phyloP scores from a whole-genome alignment of 2,888 invertebrate genomes.

The Tipula lateralis region DNA sequence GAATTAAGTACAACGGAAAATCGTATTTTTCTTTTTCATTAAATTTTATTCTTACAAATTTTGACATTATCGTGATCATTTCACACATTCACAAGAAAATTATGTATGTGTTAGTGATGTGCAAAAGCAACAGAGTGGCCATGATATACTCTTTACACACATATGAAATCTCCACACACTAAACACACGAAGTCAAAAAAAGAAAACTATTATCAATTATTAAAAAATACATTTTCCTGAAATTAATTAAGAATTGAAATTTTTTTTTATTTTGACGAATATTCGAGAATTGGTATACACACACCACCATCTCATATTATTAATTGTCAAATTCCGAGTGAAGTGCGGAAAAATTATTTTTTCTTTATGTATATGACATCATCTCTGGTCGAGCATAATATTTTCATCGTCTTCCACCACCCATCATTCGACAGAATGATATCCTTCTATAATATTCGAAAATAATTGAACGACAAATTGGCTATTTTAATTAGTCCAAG shows the following conservation, averaged over 20 bases:
- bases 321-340: not conserved
- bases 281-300: not conserved
- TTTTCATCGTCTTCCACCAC: not conserved
- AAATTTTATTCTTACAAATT: not conserved
- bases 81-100: not conserved
- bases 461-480: not conserved
- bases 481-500: conserved; percentile 20
- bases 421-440: not conserved
- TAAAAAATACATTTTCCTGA: not conserved
- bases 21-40: not conserved
- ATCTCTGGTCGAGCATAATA: not conserved
- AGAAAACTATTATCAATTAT: conserved; percentile 5
- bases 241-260: not conserved
- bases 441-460: not conserved
- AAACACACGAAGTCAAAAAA: not conserved
- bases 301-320: not conserved
- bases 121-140: conserved; percentile 28
- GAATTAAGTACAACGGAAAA: conserved; percentile 14
- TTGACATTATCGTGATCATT: conserved; percentile 11
- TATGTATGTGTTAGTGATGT: not conserved
- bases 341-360: not conserved
- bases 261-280: not conserved
- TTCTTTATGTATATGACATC: not conserved
- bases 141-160: conserved; percentile 15
- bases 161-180: not conserved